Base-by-base conservation (phyloP, 2,888 invertebrate genomes). In the Vanessa cardui region DNA sequence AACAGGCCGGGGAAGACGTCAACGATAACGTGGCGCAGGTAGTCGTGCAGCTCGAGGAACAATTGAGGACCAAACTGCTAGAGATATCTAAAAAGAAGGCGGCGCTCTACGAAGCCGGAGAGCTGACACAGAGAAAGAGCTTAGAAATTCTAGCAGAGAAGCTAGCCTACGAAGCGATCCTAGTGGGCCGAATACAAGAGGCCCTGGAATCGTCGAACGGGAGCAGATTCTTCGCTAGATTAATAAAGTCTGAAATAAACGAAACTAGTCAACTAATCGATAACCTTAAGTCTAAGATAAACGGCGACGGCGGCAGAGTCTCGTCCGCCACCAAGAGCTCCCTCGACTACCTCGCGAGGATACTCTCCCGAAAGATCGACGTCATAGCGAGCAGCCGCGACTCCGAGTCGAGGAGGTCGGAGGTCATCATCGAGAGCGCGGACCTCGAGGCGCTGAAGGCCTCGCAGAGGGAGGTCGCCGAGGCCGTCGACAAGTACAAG, bases 221-320 rank as follows among this genome's bases (percentile, higher is more conserved):
- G 72, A 93, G 93, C 74, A 87, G 93, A 74, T 89, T 94, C 74
- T 94, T 94, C 77, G 94, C 94, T 73, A 88, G 95, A 64, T 93
- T 95, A 78, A 94, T 95, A 62, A 93, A 94, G 80, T 94, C 95
- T 80, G 96, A 96, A 92, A 94, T 96, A 77, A 93, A 94, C 77
- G 96, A 96, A 94, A 96, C 96, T 83, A 95, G 96, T 82, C 95
- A 96, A 89, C 93, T 96, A 79, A 95, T 96, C 86, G 94, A 95
- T 83, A 94, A 94, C 83, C 93, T 96, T 78, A 95, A 95, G 80
- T 94, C 94, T 75, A 96, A 95, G 83, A 84, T 96, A 59, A 94
- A 93, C 79, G 95, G 95, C 39, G 92, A 86, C 69, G 87, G 79
- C 70, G 87, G 79, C 77, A 88, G 88, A 83, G 85, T 81, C 82